Evolutionary conservation across 1,140 invertebrate genomes (phyloP).

Genomic region (Lepidostoma basale): DNA sequence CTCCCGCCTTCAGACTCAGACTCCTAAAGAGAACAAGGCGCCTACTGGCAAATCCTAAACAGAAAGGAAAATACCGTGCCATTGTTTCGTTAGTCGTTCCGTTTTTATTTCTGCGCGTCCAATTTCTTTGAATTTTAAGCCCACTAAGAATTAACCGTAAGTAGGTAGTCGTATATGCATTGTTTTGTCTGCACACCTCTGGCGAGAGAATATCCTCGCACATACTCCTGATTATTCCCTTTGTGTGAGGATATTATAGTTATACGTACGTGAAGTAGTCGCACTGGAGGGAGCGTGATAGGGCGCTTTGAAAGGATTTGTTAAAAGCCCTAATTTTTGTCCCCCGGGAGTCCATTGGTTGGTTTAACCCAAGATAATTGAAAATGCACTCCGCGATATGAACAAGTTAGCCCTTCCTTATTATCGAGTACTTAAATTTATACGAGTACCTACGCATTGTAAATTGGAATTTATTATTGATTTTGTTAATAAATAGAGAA

Average conservation of each 20-base stretch:
- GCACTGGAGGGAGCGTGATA: constrained; percentile 16
- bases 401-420: too few relatives aligned
- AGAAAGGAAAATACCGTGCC: constrained; percentile 29
- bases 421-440: too few relatives aligned
- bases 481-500: too few relatives aligned
- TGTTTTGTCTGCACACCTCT: background rate
- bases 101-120: background rate
- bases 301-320: constrained; percentile 33
- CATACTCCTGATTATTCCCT: constrained; percentile 41
- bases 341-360: constrained; percentile 34
- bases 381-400: too few relatives aligned
- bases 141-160: constrained; percentile 9
- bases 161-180: background rate
- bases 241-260: constrained; percentile 26
- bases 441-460: too few relatives aligned
- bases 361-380: constrained; percentile 31
- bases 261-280: background rate
- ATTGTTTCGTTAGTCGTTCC: constrained; percentile 22
- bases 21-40: constrained; percentile 19
- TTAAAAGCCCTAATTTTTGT: constrained; percentile 37
- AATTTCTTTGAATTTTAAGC: constrained; percentile 24
- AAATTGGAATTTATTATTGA: too few relatives aligned
- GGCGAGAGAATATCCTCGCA: background rate
- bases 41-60: constrained; percentile 11
- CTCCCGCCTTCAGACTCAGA: background rate